Evolutionary conservation across 2,113 vertebrate genomes (phyloP).

Genomic region (Ciconia boyciana): DNA sequence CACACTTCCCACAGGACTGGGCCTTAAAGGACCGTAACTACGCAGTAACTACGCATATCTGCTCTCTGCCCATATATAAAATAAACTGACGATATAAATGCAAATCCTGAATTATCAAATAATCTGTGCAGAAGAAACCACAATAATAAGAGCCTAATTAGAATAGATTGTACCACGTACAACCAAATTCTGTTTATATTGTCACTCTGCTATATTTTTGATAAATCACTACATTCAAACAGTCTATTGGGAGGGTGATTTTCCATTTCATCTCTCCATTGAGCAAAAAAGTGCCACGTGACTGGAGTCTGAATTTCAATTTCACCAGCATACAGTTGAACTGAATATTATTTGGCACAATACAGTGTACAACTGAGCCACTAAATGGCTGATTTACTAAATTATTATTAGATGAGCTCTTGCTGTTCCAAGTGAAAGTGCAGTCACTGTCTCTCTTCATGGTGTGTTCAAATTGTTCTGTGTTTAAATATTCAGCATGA

Average conservation of each 20-base stretch:
- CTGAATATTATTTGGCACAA: constrained; percentile 78
- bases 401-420: constrained; percentile 83
- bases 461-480: constrained; percentile 84
- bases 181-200: constrained; percentile 49
- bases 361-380: constrained; percentile 72
- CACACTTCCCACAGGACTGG: neutral
- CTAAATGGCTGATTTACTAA: constrained; percentile 86
- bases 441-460: constrained; percentile 77
- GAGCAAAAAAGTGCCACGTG: constrained; percentile 60
- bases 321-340: constrained; percentile 63
- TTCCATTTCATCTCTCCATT: constrained; percentile 65
- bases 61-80: constrained; percentile 22
- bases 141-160: constrained; percentile 68
- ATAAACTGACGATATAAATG: neutral
- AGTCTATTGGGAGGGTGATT: constrained; percentile 54
- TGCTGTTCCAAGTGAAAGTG: constrained; percentile 79
- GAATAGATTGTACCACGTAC: constrained; percentile 46
- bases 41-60: neutral
- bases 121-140: constrained; percentile 49
- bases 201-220: constrained; percentile 63
- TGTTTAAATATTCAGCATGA: constrained; percentile 89
- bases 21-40: neutral
- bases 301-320: constrained; percentile 71
- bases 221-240: constrained; percentile 63
- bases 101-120: constrained; percentile 53